Base-by-base conservation (phyloP, 2,113 vertebrate genomes). In the Glaucidium brasilianum region DNA sequence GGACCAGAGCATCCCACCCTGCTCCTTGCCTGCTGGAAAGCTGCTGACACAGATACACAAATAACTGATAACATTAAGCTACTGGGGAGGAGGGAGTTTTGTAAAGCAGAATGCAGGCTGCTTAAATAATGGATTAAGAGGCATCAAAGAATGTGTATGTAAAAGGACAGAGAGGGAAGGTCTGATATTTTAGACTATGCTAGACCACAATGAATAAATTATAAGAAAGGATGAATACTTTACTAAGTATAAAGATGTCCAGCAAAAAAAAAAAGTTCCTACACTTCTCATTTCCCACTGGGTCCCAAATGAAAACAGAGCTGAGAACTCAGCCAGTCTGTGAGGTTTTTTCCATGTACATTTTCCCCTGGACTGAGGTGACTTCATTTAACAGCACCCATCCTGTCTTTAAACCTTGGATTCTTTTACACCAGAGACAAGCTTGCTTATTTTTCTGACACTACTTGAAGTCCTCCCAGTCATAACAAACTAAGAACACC, bases 51-150 rank as follows among this genome's bases (percentile, higher is more conserved):
- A 1, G 35, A 11, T 6, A 69, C 59, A 11, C n/a, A 5, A 89
- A 58, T 29, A 58, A 53, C 37, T 5, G 29, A 26, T 2, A 88
- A 37, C 29, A 9, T 21, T 23, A 21, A 80, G 72, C 34, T 71
- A 47, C 27, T 1, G 1, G 88, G 45, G 66, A 83, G 87, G 60
- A 56, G 85, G 41, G 41, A 5, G 41, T 37, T 83, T 34, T 35
- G 91, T 81, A 84, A 84, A 73, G 93, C 82, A 93, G 85, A 88
- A 84, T 7, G 3, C 58, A 67, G 77, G 50, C 68, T 89, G 85
- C 90, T 94, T 97, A 85, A 97, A 97, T 97, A 95, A 97, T 96
- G 92, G 96, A 96, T 96, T 83, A 92, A 75, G 94, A 91, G 83
- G 74, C 88, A 96, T 95, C 94, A 91, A 88, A 96, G 89, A 90